These are phyloP conservation scores for Channallabes apus DNA, from an alignment of 2,797 vertebrate species.

Conservation along the genomic window DNA sequence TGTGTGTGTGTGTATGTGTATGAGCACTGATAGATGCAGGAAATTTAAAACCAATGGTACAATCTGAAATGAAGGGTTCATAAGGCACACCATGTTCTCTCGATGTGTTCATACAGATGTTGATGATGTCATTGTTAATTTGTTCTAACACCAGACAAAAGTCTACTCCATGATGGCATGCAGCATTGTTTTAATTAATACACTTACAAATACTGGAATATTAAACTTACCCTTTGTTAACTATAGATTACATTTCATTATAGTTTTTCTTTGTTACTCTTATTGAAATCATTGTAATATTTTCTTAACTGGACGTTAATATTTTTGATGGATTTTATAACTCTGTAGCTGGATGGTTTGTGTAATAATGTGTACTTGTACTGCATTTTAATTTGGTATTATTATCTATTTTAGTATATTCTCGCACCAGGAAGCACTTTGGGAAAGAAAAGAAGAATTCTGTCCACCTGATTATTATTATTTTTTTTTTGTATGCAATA, in stretches of 20 bases:
- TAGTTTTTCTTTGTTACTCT: constrained; percentile 53
- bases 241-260: constrained; percentile 51
- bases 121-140: neutral
- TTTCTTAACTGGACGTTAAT: constrained; percentile 49
- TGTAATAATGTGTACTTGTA: constrained; percentile 64
- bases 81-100: constrained; percentile 3
- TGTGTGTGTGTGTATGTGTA: constrained; percentile 66
- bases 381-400: constrained; percentile 59
- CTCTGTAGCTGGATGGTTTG: constrained; percentile 46
- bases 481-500: constrained; percentile 70
- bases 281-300: constrained; percentile 58
- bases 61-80: constrained; percentile 60
- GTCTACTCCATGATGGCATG: constrained; percentile 28
- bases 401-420: constrained; percentile 59
- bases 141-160: constrained; percentile 14
- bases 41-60: constrained; percentile 67
- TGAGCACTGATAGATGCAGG: constrained; percentile 70
- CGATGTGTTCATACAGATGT: neutral
- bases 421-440: constrained; percentile 75
- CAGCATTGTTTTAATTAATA: constrained; percentile 19
- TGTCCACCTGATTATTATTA: constrained; percentile 51
- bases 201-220: constrained; percentile 38
- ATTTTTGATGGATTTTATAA: constrained; percentile 54
- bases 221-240: constrained; percentile 27
- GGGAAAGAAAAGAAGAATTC: constrained; percentile 44